Conservation (phyloP, 2,888 invertebrate species). For the Norana najaformis region DNA sequence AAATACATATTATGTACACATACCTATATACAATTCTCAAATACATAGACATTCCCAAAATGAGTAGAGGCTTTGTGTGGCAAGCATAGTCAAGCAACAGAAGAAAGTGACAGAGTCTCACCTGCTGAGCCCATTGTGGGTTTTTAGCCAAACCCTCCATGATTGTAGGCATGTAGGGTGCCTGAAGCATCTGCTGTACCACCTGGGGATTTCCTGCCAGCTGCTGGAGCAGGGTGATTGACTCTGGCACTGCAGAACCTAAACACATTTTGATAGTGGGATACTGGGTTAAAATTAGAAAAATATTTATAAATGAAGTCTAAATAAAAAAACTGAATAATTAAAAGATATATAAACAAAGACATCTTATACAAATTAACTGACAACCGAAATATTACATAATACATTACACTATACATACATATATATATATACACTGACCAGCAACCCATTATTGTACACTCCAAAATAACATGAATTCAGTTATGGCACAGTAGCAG, state of each 20-base stretch:
- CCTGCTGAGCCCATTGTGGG: constrained; percentile 25
- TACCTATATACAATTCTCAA: not conserved
- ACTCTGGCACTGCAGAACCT: not conserved
- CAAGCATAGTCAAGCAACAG: not conserved
- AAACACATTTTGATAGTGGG: not conserved
- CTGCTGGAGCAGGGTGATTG: constrained; percentile 9
- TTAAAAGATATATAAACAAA: not conserved
- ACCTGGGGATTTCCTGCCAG: not conserved
- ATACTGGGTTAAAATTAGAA: not conserved
- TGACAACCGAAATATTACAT: not conserved
- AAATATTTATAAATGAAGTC: not conserved
- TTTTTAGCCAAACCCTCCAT: constrained; percentile 25
- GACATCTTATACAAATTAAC: not conserved
- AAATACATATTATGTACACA: not conserved
- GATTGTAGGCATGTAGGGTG: constrained; percentile 27
- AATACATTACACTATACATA: too few relatives aligned
- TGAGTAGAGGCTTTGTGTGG: not conserved
- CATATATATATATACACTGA: too few relatives aligned
- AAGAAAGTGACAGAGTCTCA: not conserved
- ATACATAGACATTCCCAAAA: not conserved
- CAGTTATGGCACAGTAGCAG: too few relatives aligned
- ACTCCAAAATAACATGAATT: too few relatives aligned
- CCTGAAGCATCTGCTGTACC: constrained; percentile 26
- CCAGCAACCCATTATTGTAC: too few relatives aligned
- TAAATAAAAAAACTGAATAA: not conserved